Evolutionary conservation across 30 jellyfish, hydroid and myxozoan genomes (phyloP), one percentile per base, ranked within the genome.

Genomic region (Hydra vulgaris): DNA sequence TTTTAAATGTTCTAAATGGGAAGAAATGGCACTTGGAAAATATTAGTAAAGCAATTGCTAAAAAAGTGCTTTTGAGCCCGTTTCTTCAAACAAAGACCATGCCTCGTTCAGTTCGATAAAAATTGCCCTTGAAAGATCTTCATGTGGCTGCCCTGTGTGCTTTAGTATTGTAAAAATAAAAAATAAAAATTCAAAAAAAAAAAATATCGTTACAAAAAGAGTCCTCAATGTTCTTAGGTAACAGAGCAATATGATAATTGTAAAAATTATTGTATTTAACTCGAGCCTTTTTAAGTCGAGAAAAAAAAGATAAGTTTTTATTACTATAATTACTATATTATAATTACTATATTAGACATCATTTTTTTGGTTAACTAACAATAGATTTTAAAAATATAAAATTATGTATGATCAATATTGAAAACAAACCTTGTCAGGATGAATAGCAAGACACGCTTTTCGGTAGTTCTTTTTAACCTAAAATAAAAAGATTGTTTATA

Each of bases 91-190:
- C 27, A 92, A 25, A 16, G 87, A 78, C 96, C 95, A 86, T 5
- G 98, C 98, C 26, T 83, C 98, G 77, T 87, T 92, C 61, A 92
- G 74, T 77, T 92, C 98, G 20, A 87, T 75, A 83, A 92, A 92
- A 71, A 92, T 92, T 56, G 98, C 96, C 54, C 96, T 80, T 19
- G 98, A 92, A 21, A 92, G 70, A 16, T 86, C 77, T 68, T 92
- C 98, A 66, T 92, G 85, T 24, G 95, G 88, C 27, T 88, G 81
- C 0, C 98, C 98, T 3, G 89, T 77, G 70, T 72, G 98, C 98
- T 92, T 84, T 8, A 54, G 68, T 21, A 24, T 21, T 15, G 71
- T 19, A 52, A 74, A 53, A 74, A 67, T 25, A 25, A 56, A 25
- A 15, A 66, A 54, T 16, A 69, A 7, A 17, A 23, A 24, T 5